Conservation (phyloP, 2,888 invertebrate species). For the Achlya flavicornis region DNA sequence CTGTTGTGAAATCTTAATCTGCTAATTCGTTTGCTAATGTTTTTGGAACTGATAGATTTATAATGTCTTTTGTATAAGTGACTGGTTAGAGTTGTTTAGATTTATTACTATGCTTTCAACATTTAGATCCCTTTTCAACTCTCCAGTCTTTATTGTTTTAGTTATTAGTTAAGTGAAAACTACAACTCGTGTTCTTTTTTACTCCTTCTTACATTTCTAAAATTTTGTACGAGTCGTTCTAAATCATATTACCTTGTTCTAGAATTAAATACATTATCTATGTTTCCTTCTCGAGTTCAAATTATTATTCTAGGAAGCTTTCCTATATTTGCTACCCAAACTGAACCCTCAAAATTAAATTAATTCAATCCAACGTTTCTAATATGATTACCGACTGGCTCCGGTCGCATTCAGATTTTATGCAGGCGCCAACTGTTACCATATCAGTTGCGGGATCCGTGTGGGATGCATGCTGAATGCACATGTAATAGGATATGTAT, state of each 20-base stretch:
- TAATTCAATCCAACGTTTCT: constrained; percentile 20
- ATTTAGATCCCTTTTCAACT: neutral
- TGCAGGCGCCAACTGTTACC: constrained; percentile 51
- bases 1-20: constrained; percentile 4
- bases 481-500: constrained; percentile 14
- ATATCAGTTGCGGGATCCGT: constrained; percentile 32
- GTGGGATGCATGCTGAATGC: constrained; percentile 30
- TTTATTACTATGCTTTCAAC: neutral
- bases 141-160: neutral
- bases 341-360: neutral
- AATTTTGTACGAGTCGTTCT: too few relatives aligned
- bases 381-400: constrained; percentile 36
- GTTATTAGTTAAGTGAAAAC: neutral
- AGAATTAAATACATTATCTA: neutral
- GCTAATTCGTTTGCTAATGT: constrained; percentile 1
- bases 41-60: constrained; percentile 4
- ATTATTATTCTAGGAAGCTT: neutral
- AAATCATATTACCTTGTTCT: neutral
- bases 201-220: too few relatives aligned
- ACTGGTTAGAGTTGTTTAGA: neutral
- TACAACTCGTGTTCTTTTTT: too few relatives aligned
- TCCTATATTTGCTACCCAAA: neutral
- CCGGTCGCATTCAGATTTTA: constrained; percentile 45
- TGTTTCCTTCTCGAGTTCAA: too few relatives aligned
- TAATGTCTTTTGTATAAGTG: neutral